Base-by-base conservation (phyloP, 2,113 vertebrate species). In the Empidonax traillii region DNA sequence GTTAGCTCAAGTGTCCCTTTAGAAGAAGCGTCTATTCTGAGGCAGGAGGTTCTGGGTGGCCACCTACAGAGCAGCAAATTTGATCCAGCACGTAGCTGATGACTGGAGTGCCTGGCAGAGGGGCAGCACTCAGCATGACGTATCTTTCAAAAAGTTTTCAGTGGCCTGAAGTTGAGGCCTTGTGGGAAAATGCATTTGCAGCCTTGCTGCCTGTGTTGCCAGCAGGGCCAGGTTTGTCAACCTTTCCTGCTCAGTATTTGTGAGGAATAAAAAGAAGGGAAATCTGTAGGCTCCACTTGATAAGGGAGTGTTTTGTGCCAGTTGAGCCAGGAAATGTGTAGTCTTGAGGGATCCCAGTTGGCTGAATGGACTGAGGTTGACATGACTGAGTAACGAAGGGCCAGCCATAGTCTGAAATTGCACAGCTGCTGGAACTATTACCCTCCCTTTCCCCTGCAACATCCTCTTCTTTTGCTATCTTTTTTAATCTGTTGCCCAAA, bases 131-230 rank as follows among this genome's bases (percentile, higher is more conserved):
- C 27, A 55, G 43, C 13, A n/a, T 13, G 11, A 31, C 2, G 0
- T 18, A 8, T 53, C 14, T 67, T n/a, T 27, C 15, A 58, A 41
- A 79, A 49, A 31, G 3, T 8, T 37, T 55, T 22, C 6, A 28
- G 4, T n/a, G 44, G 8, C 43, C 43, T 73, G 30, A 74, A 83
- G 27, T 21, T 43, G 39, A 61, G 49, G 33, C 27, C 18, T 43
- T 39, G 22, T 44, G 71, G 51, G 56, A 74, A 71, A 78, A 58
- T 0, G 0, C 21, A 4, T 52, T 47, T 0, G 0, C 0, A 2
- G 23, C 41, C 47, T 62, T 44, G 30, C 53, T 72, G 53, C 43
- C 6, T 2, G 14, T 27, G 14, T 65, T 80, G 59, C 39, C 37
- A 59, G 52, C 5, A 9, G 53, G 23, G 19, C 14, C 4, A 16